phyloP scores from a whole-genome alignment of 1,140 invertebrate species.

The Trichonephila clavipes region DNA sequence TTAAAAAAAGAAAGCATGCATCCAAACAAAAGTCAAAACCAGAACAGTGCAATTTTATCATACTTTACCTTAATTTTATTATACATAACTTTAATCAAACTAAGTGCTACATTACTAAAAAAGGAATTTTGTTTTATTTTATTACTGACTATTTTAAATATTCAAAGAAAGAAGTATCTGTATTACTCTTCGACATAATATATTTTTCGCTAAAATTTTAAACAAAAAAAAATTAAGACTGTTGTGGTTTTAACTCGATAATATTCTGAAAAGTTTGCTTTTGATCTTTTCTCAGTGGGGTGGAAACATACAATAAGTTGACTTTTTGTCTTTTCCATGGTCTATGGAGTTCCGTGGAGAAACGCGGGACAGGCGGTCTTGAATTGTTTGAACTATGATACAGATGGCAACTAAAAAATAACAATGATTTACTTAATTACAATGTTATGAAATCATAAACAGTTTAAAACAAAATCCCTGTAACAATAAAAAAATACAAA shows the following conservation, averaged over 20 bases:
- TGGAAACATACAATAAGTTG: constrained; percentile 59
- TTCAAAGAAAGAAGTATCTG: no score
- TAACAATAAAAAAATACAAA: not conserved
- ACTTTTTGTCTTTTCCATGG: not conserved
- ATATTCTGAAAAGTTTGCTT: not conserved
- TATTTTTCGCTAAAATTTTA: not conserved
- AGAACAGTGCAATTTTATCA: not conserved
- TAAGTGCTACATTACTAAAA: not conserved
- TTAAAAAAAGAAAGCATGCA: no score
- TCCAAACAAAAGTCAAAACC: not conserved
- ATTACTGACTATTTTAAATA: not conserved
- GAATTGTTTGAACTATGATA: constrained; percentile 98
- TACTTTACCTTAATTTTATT: not conserved
- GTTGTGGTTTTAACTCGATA: not conserved
- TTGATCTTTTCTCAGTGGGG: constrained; percentile 50
- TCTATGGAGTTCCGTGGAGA: constrained; percentile 59
- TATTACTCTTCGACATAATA: no score
- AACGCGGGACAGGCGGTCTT: constrained; percentile 88
- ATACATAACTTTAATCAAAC: not conserved
- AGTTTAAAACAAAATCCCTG: not conserved
- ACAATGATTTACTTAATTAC: constrained; percentile 78
- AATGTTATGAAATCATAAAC: not conserved
- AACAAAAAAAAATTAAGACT: not conserved
- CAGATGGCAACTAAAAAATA: constrained; percentile 98
- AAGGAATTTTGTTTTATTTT: not conserved